Evolutionary conservation across 2,797 vertebrate genomes (phyloP), one percentile per base, ranked within the genome.

Genomic region (Chaenodraco wilsoni): DNA sequence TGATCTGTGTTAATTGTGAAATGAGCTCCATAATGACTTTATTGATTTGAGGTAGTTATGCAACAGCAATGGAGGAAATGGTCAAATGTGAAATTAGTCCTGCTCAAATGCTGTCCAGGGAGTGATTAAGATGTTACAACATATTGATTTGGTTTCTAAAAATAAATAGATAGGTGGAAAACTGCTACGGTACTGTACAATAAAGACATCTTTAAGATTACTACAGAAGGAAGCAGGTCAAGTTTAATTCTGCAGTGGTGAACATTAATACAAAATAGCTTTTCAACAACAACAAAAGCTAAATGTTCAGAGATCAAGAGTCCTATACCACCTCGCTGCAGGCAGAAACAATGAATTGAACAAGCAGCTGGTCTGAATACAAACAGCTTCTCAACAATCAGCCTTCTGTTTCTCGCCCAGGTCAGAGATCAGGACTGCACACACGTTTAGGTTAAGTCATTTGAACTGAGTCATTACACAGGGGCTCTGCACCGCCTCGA

Each of bases 341-440:
- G 62, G 48, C 27, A 37, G 3, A 56, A 71, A 55, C 41, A n/a
- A 44, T 52, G n/a, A 15, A 65, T 75, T 84, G 69, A 57, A 76
- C 45, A 67, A 74, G 58, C 68, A 74, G 68, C 41, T 6, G 33
- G 41, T 56, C 6, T 37, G 69, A 73, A 66, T 59, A 60, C 56
- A 63, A 16, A 68, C 43, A n/a, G 3, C 45, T 19, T 40, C 37
- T 54, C 52, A 43, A 72, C 56, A 74, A 21, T 21, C 31, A 62
- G 52, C 55, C 16, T 55, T 40, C 27, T 58, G 55, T 67, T 51
- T 40, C 16, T 17, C 41, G 45, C 56, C 63, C 16, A 33, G 40
- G 40, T 65, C 27, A 44, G 33, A 69, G 65, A 58, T 9, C 56
- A 57, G 27, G 56, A 65, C 21, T 74, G 33, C 4, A 37, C 27